phyloP scores from a whole-genome alignment of 1,140 invertebrate genomes.

The Camponotus vicinus region DNA sequence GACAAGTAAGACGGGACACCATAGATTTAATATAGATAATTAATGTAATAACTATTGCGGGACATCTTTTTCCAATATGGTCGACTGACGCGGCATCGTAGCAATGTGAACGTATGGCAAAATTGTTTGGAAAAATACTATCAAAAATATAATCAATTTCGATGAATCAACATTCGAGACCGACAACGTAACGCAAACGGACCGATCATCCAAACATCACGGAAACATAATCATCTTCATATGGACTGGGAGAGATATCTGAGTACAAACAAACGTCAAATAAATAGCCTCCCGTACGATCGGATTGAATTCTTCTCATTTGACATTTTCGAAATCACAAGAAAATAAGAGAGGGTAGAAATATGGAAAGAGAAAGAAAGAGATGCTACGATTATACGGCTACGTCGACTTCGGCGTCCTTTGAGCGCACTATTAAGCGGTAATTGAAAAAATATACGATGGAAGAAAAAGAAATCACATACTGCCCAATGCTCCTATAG shows the following conservation, averaged over 20 bases:
- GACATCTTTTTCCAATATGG: slow-evolving; percentile 33
- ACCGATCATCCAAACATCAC: not conserved
- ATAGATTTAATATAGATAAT: slow-evolving; percentile 66
- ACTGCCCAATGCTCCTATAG: slow-evolving; percentile 76
- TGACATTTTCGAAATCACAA: not conserved
- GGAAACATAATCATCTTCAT: not conserved
- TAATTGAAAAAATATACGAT: slow-evolving; percentile 25
- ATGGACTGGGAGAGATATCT: not conserved
- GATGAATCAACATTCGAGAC: not conserved
- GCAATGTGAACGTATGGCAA: slow-evolving; percentile 17
- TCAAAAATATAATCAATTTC: no score
- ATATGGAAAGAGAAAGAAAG: not conserved
- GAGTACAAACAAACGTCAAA: slow-evolving; percentile 38
- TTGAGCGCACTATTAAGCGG: slow-evolving; percentile 33
- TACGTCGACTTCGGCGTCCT: slow-evolving; percentile 30
- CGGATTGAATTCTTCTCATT: slow-evolving; percentile 3
- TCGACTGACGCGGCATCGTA: slow-evolving; percentile 59
- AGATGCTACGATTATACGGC: slow-evolving; percentile 39
- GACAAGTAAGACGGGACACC: slow-evolving; percentile 66
- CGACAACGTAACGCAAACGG: not conserved
- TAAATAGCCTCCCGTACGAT: not conserved
- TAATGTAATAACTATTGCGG: slow-evolving; percentile 67
- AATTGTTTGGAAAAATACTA: not conserved
- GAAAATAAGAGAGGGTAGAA: not conserved
- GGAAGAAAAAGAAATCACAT: slow-evolving; percentile 46